A percentile compares a stretch with the other conserved stretches of the same genome.
Conservation (phyloP, 2,797 vertebrate species). For the Borostomias antarcticus region DNA sequence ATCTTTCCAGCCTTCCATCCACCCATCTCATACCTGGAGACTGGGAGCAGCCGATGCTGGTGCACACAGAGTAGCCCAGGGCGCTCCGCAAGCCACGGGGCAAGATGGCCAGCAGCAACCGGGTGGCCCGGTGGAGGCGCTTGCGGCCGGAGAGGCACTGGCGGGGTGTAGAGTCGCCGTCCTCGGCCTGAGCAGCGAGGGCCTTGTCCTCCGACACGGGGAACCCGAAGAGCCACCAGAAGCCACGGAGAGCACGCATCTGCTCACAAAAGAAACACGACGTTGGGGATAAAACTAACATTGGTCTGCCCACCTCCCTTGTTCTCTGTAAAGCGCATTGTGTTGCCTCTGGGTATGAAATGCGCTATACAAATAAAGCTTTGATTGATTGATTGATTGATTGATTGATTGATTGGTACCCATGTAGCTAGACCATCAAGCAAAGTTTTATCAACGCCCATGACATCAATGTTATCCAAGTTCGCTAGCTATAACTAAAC, state of each 20-base stretch:
- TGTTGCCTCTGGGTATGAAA: no score
- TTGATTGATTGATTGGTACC: no score
- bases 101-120: constrained; percentile 70
- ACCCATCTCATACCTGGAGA: constrained; percentile 67
- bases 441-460: no score
- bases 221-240: constrained; percentile 70
- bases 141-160: constrained; percentile 71
- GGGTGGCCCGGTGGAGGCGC: constrained; percentile 52
- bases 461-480: no score
- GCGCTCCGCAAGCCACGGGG: constrained; percentile 72
- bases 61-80: constrained; percentile 71
- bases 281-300: neutral
- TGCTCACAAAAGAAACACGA: constrained; percentile 19
- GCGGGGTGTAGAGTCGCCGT: constrained; percentile 25
- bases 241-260: constrained; percentile 61
- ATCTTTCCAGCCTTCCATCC: no score
- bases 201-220: constrained; percentile 26
- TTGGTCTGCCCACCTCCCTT: no score
- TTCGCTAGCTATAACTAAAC: no score
- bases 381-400: no score
- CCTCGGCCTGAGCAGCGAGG: neutral
- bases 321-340: no score
- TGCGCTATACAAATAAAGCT: no score
- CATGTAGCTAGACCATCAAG: no score
- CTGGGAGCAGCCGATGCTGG: constrained; percentile 64